Base-by-base conservation (phyloP, 2,888 invertebrate species). In the Protodeltote pygarga region DNA sequence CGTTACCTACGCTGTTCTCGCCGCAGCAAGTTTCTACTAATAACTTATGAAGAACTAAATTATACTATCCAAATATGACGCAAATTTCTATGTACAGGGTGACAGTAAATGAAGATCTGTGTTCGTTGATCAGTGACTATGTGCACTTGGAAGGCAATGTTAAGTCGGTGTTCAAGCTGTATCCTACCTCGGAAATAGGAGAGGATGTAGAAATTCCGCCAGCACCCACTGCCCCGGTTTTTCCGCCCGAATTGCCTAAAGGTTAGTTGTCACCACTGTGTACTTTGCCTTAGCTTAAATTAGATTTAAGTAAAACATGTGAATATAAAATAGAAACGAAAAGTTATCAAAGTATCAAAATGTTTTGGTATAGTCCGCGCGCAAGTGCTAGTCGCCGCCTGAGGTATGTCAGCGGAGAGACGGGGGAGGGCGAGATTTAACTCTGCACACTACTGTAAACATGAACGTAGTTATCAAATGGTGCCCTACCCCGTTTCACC, bases 131-230 rank as follows among this genome's bases (percentile, higher is more conserved):
- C 3, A 76, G 75, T 31, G 84, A 90, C 41, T 93, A 88, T 57
- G 80, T 93, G n/a, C 76, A 78, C 3, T 47, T 94, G 25, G 80
- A 88, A 33, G 79, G 89, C 5, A 87, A 87, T 21, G 59, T 76
- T 0, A 71, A 72, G 2, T 63, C 77, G 0, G 64, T 68, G 6
- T 93, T 87, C 59, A 79, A 77, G 48, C 64, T 93, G 16, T 58
- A 75, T 3, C 60, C 78, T 0, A 79, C 75, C 0, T 61, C 79
- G 0, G 82, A 87, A 6, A 48, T 93, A 11, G 85, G 79, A 0
- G 75, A 81, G 1, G 78, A 81, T 57, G 76, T 86, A 5, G 81
- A 86, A 45, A 65, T 92, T 48, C 93, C 93, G 2, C 79, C 89
- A 1, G 71, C 92, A 0, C 92, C 92, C 0, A 19, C 68, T 0